Conservation (phyloP, 1,140 invertebrate species). For the Drosophila subpulchrella region DNA sequence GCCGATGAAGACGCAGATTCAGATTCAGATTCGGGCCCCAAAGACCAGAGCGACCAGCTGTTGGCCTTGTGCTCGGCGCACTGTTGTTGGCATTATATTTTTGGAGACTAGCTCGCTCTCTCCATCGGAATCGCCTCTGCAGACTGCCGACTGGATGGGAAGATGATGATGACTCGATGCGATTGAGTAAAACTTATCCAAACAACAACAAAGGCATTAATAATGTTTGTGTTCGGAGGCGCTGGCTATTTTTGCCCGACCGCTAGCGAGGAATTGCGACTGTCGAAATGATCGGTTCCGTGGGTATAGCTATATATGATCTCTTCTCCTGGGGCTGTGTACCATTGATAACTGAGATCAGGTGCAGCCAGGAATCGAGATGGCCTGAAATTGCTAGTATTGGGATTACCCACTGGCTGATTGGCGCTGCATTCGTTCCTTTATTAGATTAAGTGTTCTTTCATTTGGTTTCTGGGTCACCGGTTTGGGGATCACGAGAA, state of each 20-base stretch:
- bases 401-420: constrained; percentile 13
- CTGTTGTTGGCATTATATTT: constrained; percentile 48
- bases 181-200: constrained; percentile 54
- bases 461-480: constrained; percentile 39
- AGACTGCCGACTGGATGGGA: not conserved
- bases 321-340: not conserved
- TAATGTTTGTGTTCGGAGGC: constrained; percentile 46
- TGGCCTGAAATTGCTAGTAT: constrained; percentile 24
- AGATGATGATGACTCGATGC: constrained; percentile 42
- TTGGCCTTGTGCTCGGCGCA: constrained; percentile 45
- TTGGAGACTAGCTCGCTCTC: constrained; percentile 42
- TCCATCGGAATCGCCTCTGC: constrained; percentile 16
- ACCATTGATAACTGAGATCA: constrained; percentile 40
- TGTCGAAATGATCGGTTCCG: constrained; percentile 32
- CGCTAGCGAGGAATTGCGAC: constrained; percentile 36
- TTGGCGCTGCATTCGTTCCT: constrained; percentile 16
- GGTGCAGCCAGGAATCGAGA: constrained; percentile 30
- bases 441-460: constrained; percentile 15
- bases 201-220: constrained; percentile 51
- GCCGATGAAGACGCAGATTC: constrained; percentile 46
- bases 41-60: constrained; percentile 47
- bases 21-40: constrained; percentile 28
- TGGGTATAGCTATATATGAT: constrained; percentile 3
- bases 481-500: constrained; percentile 10
- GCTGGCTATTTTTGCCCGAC: constrained; percentile 44